phyloP scores from a whole-genome alignment of 2,797 vertebrate genomes.

The Chrysocyon brachyurus region DNA sequence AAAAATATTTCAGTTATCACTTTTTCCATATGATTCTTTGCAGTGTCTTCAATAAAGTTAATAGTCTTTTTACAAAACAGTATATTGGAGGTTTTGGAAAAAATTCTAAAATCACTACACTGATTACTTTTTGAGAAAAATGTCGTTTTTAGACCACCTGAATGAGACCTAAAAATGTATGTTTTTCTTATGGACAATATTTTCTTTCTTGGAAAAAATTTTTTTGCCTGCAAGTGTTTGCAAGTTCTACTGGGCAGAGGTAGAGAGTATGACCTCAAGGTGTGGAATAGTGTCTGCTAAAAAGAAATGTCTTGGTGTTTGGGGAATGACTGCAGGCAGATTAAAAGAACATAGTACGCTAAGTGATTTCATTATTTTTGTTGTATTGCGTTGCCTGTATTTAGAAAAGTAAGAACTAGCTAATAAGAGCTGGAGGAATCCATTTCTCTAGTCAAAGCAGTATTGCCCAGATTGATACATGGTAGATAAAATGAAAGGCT shows the following conservation, averaged over 20 bases:
- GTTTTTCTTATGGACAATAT: neutral
- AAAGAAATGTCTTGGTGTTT: neutral
- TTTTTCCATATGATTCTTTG: neutral
- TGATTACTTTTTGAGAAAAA: slow-evolving; percentile 39
- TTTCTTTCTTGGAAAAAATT: slow-evolving; percentile 8
- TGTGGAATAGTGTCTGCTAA: neutral
- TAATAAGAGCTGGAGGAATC: neutral
- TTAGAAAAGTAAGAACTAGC: neutral
- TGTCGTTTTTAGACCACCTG: neutral
- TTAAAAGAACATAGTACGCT: neutral
- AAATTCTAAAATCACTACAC: neutral
- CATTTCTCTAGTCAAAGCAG: neutral
- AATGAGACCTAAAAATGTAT: neutral
- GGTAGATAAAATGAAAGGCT: neutral
- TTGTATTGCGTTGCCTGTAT: neutral
- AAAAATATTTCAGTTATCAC: neutral
- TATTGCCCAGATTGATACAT: neutral
- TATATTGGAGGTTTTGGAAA: neutral
- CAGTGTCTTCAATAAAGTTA: neutral
- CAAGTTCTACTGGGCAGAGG: neutral
- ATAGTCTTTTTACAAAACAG: neutral
- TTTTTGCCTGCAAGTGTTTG: neutral
- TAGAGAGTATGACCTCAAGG: neutral
- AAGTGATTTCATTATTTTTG: neutral
- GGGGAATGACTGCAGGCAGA: neutral